Evolutionary conservation across 2,113 vertebrate genomes (phyloP).

Genomic region (Gyps fulvus): DNA sequence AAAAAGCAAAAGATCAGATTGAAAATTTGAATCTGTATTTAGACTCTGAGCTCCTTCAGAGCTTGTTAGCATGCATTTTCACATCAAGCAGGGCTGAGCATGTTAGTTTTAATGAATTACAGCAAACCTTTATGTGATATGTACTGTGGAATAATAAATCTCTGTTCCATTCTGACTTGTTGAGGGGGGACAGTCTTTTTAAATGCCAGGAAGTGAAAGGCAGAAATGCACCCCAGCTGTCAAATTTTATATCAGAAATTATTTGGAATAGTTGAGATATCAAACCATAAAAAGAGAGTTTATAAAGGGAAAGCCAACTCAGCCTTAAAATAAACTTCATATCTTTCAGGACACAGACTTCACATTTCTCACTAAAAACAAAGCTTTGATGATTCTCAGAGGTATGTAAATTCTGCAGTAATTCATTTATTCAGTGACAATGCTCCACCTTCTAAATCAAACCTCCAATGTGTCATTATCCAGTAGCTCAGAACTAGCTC

Average conservation of each 20-base stretch:
- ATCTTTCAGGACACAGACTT: constrained; percentile 35
- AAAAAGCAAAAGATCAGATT: not conserved
- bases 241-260: not conserved
- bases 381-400: constrained; percentile 51
- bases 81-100: not conserved
- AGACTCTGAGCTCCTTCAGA: not conserved
- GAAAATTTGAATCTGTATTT: not conserved
- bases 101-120: constrained; percentile 11
- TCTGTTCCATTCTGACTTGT: not conserved
- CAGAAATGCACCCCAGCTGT: not conserved
- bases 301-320: constrained; percentile 22
- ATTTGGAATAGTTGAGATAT: not conserved
- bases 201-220: not conserved
- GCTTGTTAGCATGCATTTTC: constrained; percentile 2
- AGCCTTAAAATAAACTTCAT: constrained; percentile 31
- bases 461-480: constrained; percentile 20
- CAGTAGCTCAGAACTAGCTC: constrained; percentile 21
- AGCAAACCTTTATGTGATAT: not conserved
- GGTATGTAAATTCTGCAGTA: constrained; percentile 33
- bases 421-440: constrained; percentile 46
- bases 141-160: not conserved
- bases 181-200: not conserved
- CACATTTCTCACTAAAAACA: constrained; percentile 59
- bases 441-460: constrained; percentile 56
- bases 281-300: not conserved